Evolutionary conservation across 2,888 invertebrate species (phyloP).

Genomic region (Acanthosepion esculentum): DNA sequence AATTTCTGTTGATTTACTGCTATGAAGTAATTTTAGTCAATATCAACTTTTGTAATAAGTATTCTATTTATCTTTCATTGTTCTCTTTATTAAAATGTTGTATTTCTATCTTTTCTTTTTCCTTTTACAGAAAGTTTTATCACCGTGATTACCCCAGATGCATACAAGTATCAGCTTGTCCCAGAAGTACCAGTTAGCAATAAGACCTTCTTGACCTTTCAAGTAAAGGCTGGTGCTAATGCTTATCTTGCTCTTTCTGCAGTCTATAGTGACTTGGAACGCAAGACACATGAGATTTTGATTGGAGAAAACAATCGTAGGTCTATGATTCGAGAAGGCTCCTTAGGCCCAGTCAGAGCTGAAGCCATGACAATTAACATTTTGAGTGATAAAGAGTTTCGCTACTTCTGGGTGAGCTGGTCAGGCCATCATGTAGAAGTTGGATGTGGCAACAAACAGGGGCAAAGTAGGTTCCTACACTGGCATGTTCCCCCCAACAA

Average conservation of each 20-base stretch:
- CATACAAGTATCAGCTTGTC: conserved; percentile 70
- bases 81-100: neutral
- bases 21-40: too few species aligned
- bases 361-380: conserved; percentile 67
- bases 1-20: too few species aligned
- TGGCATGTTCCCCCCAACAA: conserved; percentile 67
- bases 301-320: conserved; percentile 69
- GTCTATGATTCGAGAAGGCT: conserved; percentile 68
- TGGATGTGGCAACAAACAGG: conserved; percentile 67
- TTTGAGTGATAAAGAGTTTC: conserved; percentile 64
- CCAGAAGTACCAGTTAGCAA: conserved; percentile 71
- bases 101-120: neutral
- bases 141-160: conserved; percentile 71
- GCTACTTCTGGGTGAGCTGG: conserved; percentile 73
- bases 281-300: conserved; percentile 70
- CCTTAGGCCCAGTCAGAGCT: conserved; percentile 62
- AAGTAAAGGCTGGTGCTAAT: conserved; percentile 69
- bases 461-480: conserved; percentile 63
- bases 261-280: conserved; percentile 71
- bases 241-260: conserved; percentile 71
- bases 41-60: too few species aligned
- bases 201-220: conserved; percentile 70
- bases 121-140: conserved; percentile 70
- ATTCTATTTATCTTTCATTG: too few species aligned
- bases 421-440: conserved; percentile 64